Conservation (phyloP, 1,140 invertebrate genomes). For the Lucilia cuprina region DNA sequence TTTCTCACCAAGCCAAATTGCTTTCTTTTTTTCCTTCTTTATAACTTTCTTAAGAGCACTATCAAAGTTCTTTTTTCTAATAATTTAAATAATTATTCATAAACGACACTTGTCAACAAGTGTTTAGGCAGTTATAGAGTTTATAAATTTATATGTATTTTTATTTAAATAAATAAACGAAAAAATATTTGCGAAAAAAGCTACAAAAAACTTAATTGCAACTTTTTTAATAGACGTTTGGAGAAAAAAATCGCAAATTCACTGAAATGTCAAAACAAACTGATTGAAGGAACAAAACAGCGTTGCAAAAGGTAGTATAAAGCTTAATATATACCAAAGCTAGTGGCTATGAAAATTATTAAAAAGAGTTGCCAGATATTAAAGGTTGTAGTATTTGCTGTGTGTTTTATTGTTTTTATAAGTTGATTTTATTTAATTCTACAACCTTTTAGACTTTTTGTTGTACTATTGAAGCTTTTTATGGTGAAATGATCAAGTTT, state of each 20-base stretch:
- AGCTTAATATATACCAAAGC: not conserved
- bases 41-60: not conserved
- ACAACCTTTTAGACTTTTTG: no score
- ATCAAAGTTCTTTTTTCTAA: not conserved
- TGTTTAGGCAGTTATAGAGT: not conserved
- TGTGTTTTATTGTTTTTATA: conserved; percentile 62
- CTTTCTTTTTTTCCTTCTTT: not conserved
- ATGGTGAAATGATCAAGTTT: no score
- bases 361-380: not conserved
- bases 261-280: conserved; percentile 20
- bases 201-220: not conserved
- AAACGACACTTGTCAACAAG: conserved; percentile 24
- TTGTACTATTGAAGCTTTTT: no score
- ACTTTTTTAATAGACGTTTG: not conserved
- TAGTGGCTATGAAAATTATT: not conserved
- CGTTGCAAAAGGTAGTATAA: not conserved
- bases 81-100: not conserved
- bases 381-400: no score
- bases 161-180: conserved; percentile 8
- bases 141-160: not conserved
- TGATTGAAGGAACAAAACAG: not conserved
- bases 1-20: not conserved
- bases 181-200: not conserved
- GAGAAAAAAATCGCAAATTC: conserved; percentile 29
- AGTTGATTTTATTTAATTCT: no score